Evolutionary conservation across 2,113 vertebrate genomes (phyloP).

Genomic region (Alces alces): DNA sequence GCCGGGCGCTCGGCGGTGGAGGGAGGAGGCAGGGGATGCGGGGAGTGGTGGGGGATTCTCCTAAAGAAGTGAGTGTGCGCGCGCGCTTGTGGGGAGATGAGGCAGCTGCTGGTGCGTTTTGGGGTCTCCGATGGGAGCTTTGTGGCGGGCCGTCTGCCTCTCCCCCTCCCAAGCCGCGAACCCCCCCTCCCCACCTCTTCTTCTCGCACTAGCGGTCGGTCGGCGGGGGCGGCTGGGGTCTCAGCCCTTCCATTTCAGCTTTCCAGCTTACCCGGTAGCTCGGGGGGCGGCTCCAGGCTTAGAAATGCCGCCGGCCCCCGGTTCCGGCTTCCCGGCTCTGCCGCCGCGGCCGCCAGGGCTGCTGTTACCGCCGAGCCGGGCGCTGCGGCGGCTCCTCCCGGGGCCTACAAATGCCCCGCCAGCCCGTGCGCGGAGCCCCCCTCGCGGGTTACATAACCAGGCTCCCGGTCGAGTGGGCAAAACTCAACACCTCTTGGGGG

Average conservation of each 20-base stretch:
- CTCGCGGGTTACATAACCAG: slow-evolving; percentile 62
- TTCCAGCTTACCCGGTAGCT: slow-evolving; percentile 61
- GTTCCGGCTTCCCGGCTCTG: slow-evolving; percentile 67
- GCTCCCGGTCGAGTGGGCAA: slow-evolving; percentile 6
- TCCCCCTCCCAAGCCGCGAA: slow-evolving; percentile 14
- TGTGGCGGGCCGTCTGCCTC: slow-evolving; percentile 59
- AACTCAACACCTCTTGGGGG: neutral
- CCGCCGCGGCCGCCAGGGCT: slow-evolving; percentile 42
- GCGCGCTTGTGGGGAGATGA: slow-evolving; percentile 71
- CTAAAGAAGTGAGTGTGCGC: slow-evolving; percentile 74
- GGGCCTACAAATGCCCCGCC: slow-evolving; percentile 68
- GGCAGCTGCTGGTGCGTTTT: slow-evolving; percentile 69
- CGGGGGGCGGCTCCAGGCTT: slow-evolving; percentile 62
- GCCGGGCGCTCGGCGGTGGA: slow-evolving; percentile 46
- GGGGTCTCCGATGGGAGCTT: slow-evolving; percentile 62
- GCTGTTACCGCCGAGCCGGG: slow-evolving; percentile 51
- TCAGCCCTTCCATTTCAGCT: slow-evolving; percentile 63
- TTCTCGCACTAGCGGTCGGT: slow-evolving; percentile 27
- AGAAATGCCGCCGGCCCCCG: slow-evolving; percentile 55
- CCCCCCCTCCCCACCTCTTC: slow-evolving; percentile 45
- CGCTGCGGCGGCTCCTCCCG: slow-evolving; percentile 59
- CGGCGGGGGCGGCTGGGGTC: slow-evolving; percentile 58
- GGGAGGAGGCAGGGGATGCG: slow-evolving; percentile 71
- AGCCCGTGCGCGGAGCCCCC: slow-evolving; percentile 54
- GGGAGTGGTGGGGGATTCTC: slow-evolving; percentile 68